phyloP scores from a whole-genome alignment of 1,140 invertebrate species.

The Formica exsecta region DNA sequence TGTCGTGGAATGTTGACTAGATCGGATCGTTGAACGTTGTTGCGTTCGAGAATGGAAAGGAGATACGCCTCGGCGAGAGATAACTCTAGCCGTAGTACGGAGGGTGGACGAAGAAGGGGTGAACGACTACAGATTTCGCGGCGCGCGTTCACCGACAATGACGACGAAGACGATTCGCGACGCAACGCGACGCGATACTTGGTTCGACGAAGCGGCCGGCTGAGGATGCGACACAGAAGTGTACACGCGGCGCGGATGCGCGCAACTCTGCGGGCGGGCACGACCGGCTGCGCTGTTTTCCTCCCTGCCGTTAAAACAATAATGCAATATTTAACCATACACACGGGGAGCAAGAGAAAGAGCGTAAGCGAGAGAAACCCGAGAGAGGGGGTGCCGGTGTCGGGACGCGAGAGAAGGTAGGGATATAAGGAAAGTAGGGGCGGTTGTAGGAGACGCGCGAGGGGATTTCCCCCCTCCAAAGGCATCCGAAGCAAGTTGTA shows the following conservation, averaged over 20 bases:
- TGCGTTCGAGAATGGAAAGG: not conserved
- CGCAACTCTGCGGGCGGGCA: slow-evolving; percentile 77
- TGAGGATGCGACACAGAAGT: slow-evolving; percentile 65
- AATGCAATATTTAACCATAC: slow-evolving; percentile 87
- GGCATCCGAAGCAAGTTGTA: slow-evolving; percentile 48
- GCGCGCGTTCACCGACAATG: slow-evolving; percentile 49
- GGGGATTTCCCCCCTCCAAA: slow-evolving; percentile 58
- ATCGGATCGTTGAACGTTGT: slow-evolving; percentile 15
- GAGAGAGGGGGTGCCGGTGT: slow-evolving; percentile 59
- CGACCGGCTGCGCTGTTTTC: slow-evolving; percentile 82
- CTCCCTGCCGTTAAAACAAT: slow-evolving; percentile 86
- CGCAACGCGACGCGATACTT: slow-evolving; percentile 34
- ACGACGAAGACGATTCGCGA: not conserved
- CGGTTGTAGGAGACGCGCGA: slow-evolving; percentile 57
- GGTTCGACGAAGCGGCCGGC: slow-evolving; percentile 39
- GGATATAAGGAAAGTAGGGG: slow-evolving; percentile 76
- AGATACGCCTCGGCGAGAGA: slow-evolving; percentile 3
- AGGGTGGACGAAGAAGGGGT: not conserved
- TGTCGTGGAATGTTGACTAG: slow-evolving; percentile 10
- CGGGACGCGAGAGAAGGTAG: slow-evolving; percentile 73
- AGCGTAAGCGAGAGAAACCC: slow-evolving; percentile 50
- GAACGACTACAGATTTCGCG: slow-evolving; percentile 13
- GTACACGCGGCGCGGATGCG: slow-evolving; percentile 77
- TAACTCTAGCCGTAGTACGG: not conserved
- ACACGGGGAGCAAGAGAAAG: slow-evolving; percentile 77